Evolutionary conservation across 2,888 invertebrate species (phyloP).

Genomic region (Lepidonotus clava): DNA sequence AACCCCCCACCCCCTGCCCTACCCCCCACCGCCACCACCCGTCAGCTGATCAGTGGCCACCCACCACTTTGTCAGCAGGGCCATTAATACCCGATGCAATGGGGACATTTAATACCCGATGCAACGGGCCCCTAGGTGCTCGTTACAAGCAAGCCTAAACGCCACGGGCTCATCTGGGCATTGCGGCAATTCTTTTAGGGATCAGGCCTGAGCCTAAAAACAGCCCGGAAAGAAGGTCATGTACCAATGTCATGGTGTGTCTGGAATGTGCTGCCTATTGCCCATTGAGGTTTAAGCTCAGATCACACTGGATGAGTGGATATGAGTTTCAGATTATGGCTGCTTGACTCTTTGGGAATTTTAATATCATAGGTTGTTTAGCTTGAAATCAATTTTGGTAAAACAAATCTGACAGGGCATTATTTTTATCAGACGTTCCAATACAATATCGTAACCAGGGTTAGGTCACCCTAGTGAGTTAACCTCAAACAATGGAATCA

Average conservation of each 20-base stretch:
- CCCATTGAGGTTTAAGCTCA: too few relatives aligned
- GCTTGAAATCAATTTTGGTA: too few relatives aligned
- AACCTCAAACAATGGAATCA: too few relatives aligned
- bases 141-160: neutral
- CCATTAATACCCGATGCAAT: neutral
- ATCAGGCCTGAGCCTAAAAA: constrained; percentile 7
- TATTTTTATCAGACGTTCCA: too few relatives aligned
- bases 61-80: neutral
- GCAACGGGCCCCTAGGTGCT: neutral
- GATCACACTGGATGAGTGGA: too few relatives aligned
- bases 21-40: neutral
- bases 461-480: too few relatives aligned
- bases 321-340: too few relatives aligned
- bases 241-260: neutral
- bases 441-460: too few relatives aligned
- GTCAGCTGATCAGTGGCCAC: too few relatives aligned
- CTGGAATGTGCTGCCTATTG: neutral
- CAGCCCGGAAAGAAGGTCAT: neutral
- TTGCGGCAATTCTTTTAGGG: neutral
- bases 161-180: neutral
- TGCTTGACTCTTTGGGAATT: too few relatives aligned
- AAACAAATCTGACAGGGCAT: too few relatives aligned
- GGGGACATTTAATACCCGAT: neutral
- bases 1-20: neutral
- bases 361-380: too few relatives aligned